These are phyloP conservation scores for Neocrepidodera transversa DNA, from an alignment of 2,888 invertebrate species.

Conservation along the genomic window DNA sequence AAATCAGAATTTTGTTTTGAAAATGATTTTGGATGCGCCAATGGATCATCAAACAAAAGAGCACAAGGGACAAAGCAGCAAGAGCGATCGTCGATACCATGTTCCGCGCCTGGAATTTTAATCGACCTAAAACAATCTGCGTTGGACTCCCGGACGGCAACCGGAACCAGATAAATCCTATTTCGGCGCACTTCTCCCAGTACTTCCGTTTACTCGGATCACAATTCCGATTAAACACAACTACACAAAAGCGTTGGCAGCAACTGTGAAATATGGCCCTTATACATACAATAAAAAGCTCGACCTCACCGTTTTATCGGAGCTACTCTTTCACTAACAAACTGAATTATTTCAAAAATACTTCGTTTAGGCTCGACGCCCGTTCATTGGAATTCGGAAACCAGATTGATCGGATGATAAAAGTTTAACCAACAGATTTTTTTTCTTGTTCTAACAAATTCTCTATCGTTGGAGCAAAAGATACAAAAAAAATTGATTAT, in stretches of 20 bases:
- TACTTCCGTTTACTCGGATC: conserved; percentile 49
- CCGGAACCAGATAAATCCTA: conserved; percentile 59
- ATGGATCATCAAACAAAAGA: conserved; percentile 43
- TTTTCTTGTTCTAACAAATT: no score
- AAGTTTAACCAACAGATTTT: no score
- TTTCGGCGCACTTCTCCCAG: conserved; percentile 56
- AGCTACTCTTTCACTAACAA: conserved; percentile 31
- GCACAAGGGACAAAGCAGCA: conserved; percentile 49
- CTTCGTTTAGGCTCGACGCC: conserved; percentile 18
- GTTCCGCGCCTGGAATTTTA: conserved; percentile 58
- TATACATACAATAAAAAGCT: conserved; percentile 37
- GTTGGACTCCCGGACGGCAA: conserved; percentile 47
- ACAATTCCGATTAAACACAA: conserved; percentile 49
- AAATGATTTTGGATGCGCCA: conserved; percentile 23
- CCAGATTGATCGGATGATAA: not conserved
- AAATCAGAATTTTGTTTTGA: no score
- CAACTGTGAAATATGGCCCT: conserved; percentile 41
- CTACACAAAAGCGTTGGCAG: conserved; percentile 49
- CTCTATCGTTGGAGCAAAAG: no score
- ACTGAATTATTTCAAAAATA: conserved; percentile 27
- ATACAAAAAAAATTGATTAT: no score
- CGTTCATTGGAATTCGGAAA: not conserved
- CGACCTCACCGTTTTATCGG: conserved; percentile 30
- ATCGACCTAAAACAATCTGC: conserved; percentile 61
- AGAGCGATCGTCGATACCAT: conserved; percentile 50